Evolutionary conservation across 2,888 invertebrate genomes (phyloP).

Genomic region (Prenolepis imparis): DNA sequence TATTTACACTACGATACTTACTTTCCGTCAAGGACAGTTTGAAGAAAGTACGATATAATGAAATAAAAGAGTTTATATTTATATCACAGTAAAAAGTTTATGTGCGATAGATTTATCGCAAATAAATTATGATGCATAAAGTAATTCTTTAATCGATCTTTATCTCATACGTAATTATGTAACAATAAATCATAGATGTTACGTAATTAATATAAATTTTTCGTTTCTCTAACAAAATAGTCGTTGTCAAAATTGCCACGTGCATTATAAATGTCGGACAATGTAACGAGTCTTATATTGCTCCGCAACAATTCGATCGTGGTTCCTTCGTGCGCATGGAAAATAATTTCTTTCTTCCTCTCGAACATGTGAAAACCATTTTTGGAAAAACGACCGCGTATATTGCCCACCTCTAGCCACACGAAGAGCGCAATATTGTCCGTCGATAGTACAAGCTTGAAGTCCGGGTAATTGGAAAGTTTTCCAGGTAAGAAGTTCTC

Average conservation of each 20-base stretch:
- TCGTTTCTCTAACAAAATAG: background rate
- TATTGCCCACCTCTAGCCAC: slow-evolving; percentile 89
- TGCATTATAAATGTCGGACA: slow-evolving; percentile 76
- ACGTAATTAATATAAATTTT: slow-evolving; percentile 7
- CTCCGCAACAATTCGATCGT: slow-evolving; percentile 65
- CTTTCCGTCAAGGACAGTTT: slow-evolving; percentile 68
- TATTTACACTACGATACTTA: slow-evolving; percentile 81
- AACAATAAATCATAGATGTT: background rate
- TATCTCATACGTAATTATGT: background rate
- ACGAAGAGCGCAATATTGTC: slow-evolving; percentile 90
- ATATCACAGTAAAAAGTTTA: slow-evolving; percentile 11
- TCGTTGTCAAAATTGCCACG: background rate
- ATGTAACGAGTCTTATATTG: slow-evolving; percentile 74
- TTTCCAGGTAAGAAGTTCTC: slow-evolving; percentile 66
- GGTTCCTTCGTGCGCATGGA: slow-evolving; percentile 73
- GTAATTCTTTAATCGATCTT: background rate
- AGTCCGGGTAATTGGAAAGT: slow-evolving; percentile 73
- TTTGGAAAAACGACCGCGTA: slow-evolving; percentile 90
- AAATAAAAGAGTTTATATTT: slow-evolving; percentile 2
- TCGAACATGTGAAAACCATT: slow-evolving; percentile 90
- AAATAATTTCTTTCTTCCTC: slow-evolving; percentile 78
- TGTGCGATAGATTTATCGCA: background rate
- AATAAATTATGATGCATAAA: background rate
- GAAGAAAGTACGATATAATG: background rate
- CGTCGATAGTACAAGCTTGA: slow-evolving; percentile 85